Percentiles rank a stretch among this genome's conserved stretches.
These are phyloP conservation scores for Drosophila mimetica DNA, from an alignment of 2,888 invertebrate genomes.

Conservation along the genomic window DNA sequence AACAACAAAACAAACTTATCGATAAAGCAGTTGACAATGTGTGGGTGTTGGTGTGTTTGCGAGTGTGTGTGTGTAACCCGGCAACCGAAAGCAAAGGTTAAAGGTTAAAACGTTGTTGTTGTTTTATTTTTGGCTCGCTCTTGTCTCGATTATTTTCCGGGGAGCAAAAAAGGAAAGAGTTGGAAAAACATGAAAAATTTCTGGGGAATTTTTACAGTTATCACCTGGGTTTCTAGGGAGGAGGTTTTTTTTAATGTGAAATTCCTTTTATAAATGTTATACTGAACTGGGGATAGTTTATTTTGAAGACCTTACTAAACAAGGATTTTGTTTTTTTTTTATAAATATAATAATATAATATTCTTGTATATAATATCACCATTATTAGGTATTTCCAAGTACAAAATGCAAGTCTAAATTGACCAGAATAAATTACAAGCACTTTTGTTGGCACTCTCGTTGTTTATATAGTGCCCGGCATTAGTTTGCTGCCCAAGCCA, in stretches of 20 bases:
- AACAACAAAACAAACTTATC: slow-evolving; percentile 25
- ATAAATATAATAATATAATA: no score
- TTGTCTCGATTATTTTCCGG: slow-evolving; percentile 9
- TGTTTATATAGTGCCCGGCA: slow-evolving; percentile 2
- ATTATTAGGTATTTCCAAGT: background rate
- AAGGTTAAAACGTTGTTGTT: background rate
- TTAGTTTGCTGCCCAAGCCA: slow-evolving; percentile 8
- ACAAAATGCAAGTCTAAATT: background rate
- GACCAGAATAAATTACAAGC: background rate
- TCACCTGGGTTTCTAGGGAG: slow-evolving; percentile 18
- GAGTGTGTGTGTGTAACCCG: slow-evolving; percentile 3
- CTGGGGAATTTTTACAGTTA: slow-evolving; percentile 8
- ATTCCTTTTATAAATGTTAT: background rate
- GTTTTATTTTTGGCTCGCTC: background rate
- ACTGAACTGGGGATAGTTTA: background rate
- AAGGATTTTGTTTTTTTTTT: no score
- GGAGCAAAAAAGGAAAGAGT: background rate
- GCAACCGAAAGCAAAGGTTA: slow-evolving; percentile 24
- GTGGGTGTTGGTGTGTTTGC: slow-evolving; percentile 7
- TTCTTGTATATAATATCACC: background rate
- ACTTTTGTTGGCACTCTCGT: background rate
- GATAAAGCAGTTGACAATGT: slow-evolving; percentile 40
- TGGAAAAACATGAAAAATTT: background rate
- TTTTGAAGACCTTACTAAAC: background rate
- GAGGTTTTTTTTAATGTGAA: background rate